These are phyloP conservation scores for Orestias chungarensis DNA, from an alignment of 2,797 vertebrate species.

Conservation along the genomic window DNA sequence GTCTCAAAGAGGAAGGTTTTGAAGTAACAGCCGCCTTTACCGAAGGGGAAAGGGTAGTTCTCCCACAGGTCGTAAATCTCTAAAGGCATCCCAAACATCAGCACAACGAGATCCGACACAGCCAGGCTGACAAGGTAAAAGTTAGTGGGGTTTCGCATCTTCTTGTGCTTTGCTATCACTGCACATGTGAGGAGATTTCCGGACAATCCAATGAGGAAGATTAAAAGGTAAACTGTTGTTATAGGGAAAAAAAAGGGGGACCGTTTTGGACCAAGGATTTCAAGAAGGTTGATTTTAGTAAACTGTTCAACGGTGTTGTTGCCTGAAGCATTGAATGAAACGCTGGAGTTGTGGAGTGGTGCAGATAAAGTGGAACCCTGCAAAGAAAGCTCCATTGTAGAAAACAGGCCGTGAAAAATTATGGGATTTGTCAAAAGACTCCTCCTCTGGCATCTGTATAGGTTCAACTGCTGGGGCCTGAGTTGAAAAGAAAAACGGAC, in stretches of 20 bases:
- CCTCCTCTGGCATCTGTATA: slow-evolving; percentile 6
- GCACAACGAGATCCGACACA: slow-evolving; percentile 79
- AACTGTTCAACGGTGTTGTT: slow-evolving; percentile 59
- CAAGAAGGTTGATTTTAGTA: slow-evolving; percentile 69
- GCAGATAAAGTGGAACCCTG: slow-evolving; percentile 48
- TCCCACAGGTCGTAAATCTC: slow-evolving; percentile 85
- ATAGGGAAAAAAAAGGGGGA: slow-evolving; percentile 81
- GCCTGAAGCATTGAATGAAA: slow-evolving; percentile 54
- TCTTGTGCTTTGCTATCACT: slow-evolving; percentile 81
- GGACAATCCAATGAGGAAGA: slow-evolving; percentile 77
- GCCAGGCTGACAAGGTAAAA: slow-evolving; percentile 83
- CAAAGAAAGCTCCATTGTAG: slow-evolving; percentile 57
- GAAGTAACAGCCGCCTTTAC: slow-evolving; percentile 81
- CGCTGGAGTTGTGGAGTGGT: slow-evolving; percentile 52
- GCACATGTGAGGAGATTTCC: slow-evolving; percentile 83
- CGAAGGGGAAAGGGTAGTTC: slow-evolving; percentile 85
- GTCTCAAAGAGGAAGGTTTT: slow-evolving; percentile 84
- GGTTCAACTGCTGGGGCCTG: slow-evolving; percentile 18
- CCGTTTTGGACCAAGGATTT: slow-evolving; percentile 78
- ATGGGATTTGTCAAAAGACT: slow-evolving; percentile 29
- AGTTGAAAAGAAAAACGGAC: background rate
- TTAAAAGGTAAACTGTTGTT: slow-evolving; percentile 75
- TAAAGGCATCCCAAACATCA: slow-evolving; percentile 83
- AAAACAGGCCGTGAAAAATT: slow-evolving; percentile 4
- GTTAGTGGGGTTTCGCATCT: slow-evolving; percentile 84